Conservation (phyloP, 2,113 vertebrate species). For the Eidolon helvum region DNA sequence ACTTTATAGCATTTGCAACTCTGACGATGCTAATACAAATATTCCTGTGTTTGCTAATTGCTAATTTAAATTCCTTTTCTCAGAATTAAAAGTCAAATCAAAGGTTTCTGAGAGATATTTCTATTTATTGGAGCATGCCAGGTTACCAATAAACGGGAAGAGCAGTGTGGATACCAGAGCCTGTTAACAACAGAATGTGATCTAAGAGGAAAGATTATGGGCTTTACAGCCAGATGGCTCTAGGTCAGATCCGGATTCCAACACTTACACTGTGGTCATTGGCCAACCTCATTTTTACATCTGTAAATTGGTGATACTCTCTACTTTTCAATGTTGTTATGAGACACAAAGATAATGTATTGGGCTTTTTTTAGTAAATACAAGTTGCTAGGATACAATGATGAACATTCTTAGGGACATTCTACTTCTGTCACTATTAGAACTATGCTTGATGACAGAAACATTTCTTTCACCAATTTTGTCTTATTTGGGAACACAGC, state of each 20-base stretch:
- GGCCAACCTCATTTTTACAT: background rate
- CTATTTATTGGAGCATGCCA: background rate
- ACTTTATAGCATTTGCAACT: background rate
- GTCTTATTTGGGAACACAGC: background rate
- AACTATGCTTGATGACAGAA: background rate
- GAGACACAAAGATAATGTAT: background rate
- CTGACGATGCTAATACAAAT: background rate
- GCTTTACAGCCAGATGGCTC: background rate
- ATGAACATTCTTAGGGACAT: constrained; percentile 44
- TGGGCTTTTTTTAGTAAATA: constrained; percentile 12
- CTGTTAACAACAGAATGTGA: background rate
- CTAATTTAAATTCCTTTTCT: constrained; percentile 1
- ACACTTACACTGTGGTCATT: background rate
- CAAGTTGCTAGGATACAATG: constrained; percentile 41
- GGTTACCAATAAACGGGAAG: background rate
- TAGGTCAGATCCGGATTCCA: background rate
- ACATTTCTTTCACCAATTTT: background rate
- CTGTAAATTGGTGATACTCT: background rate
- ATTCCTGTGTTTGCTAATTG: background rate
- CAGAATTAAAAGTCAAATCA: background rate
- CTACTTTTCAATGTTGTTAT: background rate
- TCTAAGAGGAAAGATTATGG: background rate
- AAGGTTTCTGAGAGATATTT: constrained; percentile 6
- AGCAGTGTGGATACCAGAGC: background rate
- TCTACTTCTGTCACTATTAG: constrained; percentile 10